These are phyloP conservation scores for Eumeta japonica DNA, from an alignment of 1,140 invertebrate genomes.

Conservation along the genomic window DNA sequence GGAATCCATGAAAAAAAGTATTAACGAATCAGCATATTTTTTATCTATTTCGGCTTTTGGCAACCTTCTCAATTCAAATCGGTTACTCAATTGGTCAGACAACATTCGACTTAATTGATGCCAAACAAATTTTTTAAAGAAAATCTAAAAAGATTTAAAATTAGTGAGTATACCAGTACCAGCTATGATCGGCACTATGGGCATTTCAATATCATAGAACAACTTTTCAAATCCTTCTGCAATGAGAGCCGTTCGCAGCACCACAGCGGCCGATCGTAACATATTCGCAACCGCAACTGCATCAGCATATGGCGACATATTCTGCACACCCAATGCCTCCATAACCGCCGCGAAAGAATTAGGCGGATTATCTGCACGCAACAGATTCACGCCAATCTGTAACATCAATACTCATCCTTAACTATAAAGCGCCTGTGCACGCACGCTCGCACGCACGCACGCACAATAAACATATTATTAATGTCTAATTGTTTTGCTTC, in stretches of 20 bases:
- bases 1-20: too few species aligned
- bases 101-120: too few species aligned
- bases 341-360: slow-evolving; percentile 25
- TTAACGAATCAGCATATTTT: too few species aligned
- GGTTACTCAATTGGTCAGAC: too few species aligned
- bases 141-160: slow-evolving; percentile 4
- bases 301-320: too few species aligned
- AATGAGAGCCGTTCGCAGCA: slow-evolving; percentile 10
- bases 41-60: too few species aligned
- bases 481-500: too few species aligned
- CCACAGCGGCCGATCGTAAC: slow-evolving; percentile 15
- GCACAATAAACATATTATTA: too few species aligned
- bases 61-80: too few species aligned
- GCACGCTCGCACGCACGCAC: too few species aligned
- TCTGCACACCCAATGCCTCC: slow-evolving; percentile 25
- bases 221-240: slow-evolving; percentile 44
- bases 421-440: too few species aligned
- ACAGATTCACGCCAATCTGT: slow-evolving; percentile 25
- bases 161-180: slow-evolving; percentile 27
- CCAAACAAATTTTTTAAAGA: slow-evolving; percentile 3
- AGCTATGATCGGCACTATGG: slow-evolving; percentile 55
- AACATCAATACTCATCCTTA: too few species aligned
- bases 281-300: slow-evolving; percentile 24
- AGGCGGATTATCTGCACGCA: slow-evolving; percentile 29
- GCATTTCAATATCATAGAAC: slow-evolving; percentile 54